Base-by-base conservation (phyloP, 2,888 invertebrate species). In the Drosophila borealis region DNA sequence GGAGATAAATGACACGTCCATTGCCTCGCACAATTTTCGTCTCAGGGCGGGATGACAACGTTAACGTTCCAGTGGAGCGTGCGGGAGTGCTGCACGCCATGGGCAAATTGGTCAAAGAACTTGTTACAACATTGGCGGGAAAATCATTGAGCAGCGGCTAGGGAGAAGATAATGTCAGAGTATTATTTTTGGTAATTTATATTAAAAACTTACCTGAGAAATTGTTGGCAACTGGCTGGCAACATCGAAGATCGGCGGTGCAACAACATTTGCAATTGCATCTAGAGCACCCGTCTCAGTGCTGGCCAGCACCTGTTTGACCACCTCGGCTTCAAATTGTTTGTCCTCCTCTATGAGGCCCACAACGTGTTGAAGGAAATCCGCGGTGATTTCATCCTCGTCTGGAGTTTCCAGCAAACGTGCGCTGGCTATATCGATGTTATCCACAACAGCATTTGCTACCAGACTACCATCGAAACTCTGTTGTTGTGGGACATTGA, bases 21-120 rank as follows among this genome's bases (percentile, higher is more conserved):
- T 96, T 96, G 19, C 95, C 94, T 19, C 96, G 93, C 10, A 96
- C 94, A 73, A 96, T 95, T 92, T 96, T 96, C 65, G 96, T 95
- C 78, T 95, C 91, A 13, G 89, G 80, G 0, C 90, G 89, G 10
- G 69, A 10, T 13, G 50, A 11, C 9, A 64, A 46, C 8, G 45
- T 5, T 4, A 45, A 8, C 6, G 44, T n/a, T 9, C 46, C 10
- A 74, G 42, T 37, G 3, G 14, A 33, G 29, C 80, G 78, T 14
- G 51, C 63, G 0, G 79, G 72, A 8, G 81, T 86, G 37, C 83
- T 83, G 13, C 64, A 64, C 4, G 83, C 85, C 17, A 88, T 78
- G 4, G 85, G 82, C 11, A 57, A 11, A 44, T 48, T 63, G 21
- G 17, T 14, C 33, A 68, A 10, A 3, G 65, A 44, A 34, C 21